Evolutionary conservation across 1,140 invertebrate genomes (phyloP), one percentile per base, ranked within the genome.

Genomic region (Heliconius melpomene): DNA sequence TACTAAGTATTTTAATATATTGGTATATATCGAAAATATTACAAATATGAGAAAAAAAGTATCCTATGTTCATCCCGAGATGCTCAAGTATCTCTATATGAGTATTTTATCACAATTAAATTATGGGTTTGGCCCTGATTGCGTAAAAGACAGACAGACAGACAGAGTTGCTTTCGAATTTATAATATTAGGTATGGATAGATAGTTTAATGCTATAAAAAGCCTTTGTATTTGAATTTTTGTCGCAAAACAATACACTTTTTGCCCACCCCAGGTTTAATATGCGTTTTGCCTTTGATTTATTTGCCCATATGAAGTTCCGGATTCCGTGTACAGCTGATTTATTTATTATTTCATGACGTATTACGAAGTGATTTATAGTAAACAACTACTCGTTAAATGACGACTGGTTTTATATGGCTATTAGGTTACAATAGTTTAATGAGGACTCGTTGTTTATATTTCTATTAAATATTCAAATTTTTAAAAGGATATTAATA

Each of bases 251-350:
- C 57, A 66, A 26, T 66, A 66, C 9, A 66, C 23, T 66, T 66
- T 66, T 66, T 66, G 26, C 23, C 60, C 23, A 23, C 26, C 60
- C 23, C n/a, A 7, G 60, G 57, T 71, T 18, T 26, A 50, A 50
- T 71, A 70, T 76, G 38, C n/a, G n/a, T 9, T 32, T 23, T 70
- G 40, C 60, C 36, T 76, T 76, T 70, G 75, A 76, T 76, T 70
- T 76, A 76, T 71, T 76, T 29, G 38, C 75, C 23, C 57, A 76
- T 71, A 76, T 50, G 75, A 20, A 66, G 75, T 76, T 76, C 75
- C 60, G 75, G 75, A 76, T 76, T 76, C 75, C 75, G 75, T 70
- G 75, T 76, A 76, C 20, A 38, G 60, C 38, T 38, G 50, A 76
- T 32, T 71, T 76, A 50, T 76, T 66, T 76, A 76, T 71, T 76